phyloP scores from a whole-genome alignment of 2,888 invertebrate species.

The Slavum lentiscoides region DNA sequence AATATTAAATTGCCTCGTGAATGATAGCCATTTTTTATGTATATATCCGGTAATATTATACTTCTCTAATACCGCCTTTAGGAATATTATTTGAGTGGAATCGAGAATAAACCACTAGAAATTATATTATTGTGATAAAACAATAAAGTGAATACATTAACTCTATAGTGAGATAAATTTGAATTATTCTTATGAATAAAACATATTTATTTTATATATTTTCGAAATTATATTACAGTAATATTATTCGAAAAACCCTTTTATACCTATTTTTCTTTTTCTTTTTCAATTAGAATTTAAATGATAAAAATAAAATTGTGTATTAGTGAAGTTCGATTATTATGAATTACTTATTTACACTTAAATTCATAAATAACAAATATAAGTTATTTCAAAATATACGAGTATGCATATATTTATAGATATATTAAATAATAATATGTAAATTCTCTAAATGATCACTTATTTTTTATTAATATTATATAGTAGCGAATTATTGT shows the following conservation, averaged over 20 bases:
- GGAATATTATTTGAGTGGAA: background rate
- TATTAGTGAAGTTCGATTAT: background rate
- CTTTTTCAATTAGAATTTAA: too few species aligned
- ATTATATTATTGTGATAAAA: constrained; percentile 18
- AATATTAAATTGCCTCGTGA: too few species aligned
- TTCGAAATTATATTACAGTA: background rate
- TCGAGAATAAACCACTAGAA: constrained; percentile 5
- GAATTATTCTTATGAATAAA: constrained; percentile 23
- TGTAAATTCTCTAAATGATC: background rate
- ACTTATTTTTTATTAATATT: too few species aligned
- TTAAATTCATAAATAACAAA: too few species aligned
- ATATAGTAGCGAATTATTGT: too few species aligned
- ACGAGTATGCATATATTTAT: too few species aligned
- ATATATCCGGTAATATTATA: background rate
- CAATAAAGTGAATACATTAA: constrained; percentile 17
- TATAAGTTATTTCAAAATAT: too few species aligned
- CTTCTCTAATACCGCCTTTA: background rate
- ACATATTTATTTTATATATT: constrained; percentile 1
- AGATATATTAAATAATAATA: background rate
- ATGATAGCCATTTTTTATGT: background rate
- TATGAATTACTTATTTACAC: background rate
- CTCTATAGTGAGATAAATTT: background rate
- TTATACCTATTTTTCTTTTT: too few species aligned
- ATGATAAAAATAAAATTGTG: background rate
- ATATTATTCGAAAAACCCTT: background rate